Percentiles rank a stretch among this genome's conserved stretches.
These are phyloP conservation scores for Andricus quercusramuli DNA, from an alignment of 2,888 invertebrate genomes.

Conservation along the genomic window DNA sequence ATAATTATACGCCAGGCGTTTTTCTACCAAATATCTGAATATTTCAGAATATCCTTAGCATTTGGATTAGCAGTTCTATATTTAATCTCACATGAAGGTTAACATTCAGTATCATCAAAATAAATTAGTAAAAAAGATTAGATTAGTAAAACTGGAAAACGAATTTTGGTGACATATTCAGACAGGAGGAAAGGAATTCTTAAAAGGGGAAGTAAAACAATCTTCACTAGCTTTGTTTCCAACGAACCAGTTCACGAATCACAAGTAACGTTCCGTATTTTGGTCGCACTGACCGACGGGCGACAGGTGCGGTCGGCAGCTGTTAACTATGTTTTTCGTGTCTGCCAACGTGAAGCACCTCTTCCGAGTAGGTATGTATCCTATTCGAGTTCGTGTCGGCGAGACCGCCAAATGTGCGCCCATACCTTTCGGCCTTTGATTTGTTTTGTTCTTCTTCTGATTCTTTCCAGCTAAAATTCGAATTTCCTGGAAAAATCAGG, in stretches of 20 bases:
- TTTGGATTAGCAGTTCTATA: no score
- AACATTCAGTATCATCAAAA: background rate
- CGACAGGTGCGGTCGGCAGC: constrained; percentile 72
- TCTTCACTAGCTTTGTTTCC: constrained; percentile 4
- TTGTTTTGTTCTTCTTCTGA: background rate
- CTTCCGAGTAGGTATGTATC: constrained; percentile 48
- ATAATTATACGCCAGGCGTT: background rate
- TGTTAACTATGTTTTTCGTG: constrained; percentile 69
- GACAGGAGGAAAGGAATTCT: background rate
- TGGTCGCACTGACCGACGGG: constrained; percentile 72
- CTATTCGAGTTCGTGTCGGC: constrained; percentile 41
- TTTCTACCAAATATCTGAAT: background rate
- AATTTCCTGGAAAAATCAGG: background rate
- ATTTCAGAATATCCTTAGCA: background rate
- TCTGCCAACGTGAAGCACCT: constrained; percentile 58
- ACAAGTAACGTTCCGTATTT: constrained; percentile 65
- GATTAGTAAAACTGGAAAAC: no score
- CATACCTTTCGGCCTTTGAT: background rate
- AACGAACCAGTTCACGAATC: constrained; percentile 46
- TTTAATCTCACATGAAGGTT: background rate
- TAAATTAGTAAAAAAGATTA: no score
- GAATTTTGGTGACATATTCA: background rate
- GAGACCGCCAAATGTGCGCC: background rate
- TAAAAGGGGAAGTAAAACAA: background rate
- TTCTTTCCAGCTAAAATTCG: background rate